Evolutionary conservation across 2,113 vertebrate species (phyloP), one percentile per base, ranked within the genome.

Genomic region (Poicephalus gulielmi): DNA sequence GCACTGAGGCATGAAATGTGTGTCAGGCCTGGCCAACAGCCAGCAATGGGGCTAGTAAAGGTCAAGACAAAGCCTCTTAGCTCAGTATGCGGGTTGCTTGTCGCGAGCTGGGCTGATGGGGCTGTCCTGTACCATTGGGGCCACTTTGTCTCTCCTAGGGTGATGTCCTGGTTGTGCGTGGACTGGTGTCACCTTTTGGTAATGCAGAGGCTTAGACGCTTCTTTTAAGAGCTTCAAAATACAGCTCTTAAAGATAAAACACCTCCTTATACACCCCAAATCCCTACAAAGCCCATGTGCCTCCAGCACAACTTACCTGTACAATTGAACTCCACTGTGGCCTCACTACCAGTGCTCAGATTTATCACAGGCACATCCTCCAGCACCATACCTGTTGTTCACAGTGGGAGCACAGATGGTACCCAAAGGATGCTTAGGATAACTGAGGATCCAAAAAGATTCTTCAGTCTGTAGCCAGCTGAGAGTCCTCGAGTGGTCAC

Each of bases 131-230:
- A 43, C 9, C 13, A 2, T 0, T 0, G 60, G 11, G 16, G 1
- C 10, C 25, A 2, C 73, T 39, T 63, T 14, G 30, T 27, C 52
- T 13, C 13, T 55, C 49, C 46, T 33, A 2, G 33, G 52, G 22
- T 24, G 22, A 27, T 2, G 22, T 55, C 55, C 74, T 23, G 24
- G 55, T 69, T 35, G 35, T 30, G 71, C 0, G 0, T 16, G 44
- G 53, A 33, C 49, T 25, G 0, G 46, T 1, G 0, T 15, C 39
- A 9, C 27, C 57, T 25, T 81, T 41, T 2, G 1, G 43, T n/a
- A 46, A 23, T 2, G 13, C n/a, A 84, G 28, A 71, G 31, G 13
- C 30, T 18, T 24, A 43, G 53, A 14, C 3, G 0, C 8, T 83
- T 49, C 33, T 52, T 52, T 44, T 50, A 24, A 66, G 25, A n/a